A percentile compares a stretch with the other conserved stretches of the same genome.
Conservation (phyloP, 1,140 invertebrate species). For the Venustaconcha ellipsiformis region DNA sequence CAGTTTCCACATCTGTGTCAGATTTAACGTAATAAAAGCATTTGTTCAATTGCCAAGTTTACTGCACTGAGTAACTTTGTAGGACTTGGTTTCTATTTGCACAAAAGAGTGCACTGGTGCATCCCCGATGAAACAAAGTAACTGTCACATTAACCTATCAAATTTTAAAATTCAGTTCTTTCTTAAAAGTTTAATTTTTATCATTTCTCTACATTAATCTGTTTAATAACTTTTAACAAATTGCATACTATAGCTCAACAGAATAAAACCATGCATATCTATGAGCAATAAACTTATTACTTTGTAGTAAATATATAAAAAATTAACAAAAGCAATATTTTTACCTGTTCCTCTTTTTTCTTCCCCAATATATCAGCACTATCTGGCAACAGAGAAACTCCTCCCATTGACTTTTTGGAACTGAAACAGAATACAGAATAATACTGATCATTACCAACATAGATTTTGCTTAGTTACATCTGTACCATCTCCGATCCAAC, state of each 20-base stretch:
- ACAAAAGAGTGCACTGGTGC: too few species aligned
- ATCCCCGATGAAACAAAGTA: too few species aligned
- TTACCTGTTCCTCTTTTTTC: conserved; percentile 20
- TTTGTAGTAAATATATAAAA: background rate
- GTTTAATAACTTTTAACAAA: background rate
- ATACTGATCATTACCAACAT: conserved; percentile 8
- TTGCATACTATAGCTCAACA: background rate
- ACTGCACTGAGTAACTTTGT: too few species aligned
- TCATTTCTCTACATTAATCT: background rate
- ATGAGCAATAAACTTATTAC: too few species aligned
- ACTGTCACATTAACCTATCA: too few species aligned
- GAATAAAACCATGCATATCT: too few species aligned
- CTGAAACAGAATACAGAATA: too few species aligned
- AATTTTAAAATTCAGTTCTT: background rate
- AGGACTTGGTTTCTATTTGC: too few species aligned
- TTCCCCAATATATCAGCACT: conserved; percentile 41
- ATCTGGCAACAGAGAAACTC: conserved; percentile 50
- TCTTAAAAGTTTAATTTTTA: background rate
- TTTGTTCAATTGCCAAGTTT: too few species aligned
- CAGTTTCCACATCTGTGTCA: too few species aligned
- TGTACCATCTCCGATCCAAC: background rate
- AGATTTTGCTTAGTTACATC: background rate
- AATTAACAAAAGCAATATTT: background rate
- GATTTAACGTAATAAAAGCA: too few species aligned
- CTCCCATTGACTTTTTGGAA: conserved; percentile 49